Evolutionary conservation across 2,797 vertebrate genomes (phyloP).

Genomic region (Pipistrellus nathusii): DNA sequence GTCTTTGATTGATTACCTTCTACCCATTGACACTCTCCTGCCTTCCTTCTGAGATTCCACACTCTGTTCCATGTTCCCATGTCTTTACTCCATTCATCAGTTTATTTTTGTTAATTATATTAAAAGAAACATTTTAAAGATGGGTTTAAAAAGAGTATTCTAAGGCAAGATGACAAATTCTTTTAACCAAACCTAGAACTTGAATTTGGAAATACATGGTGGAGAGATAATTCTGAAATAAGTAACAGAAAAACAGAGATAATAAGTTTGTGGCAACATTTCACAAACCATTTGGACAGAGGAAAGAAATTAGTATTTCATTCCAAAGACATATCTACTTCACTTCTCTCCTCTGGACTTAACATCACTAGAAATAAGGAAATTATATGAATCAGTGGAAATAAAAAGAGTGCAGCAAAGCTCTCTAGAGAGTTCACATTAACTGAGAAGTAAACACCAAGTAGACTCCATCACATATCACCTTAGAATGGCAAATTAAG

Average conservation of each 20-base stretch:
- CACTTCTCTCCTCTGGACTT: background rate
- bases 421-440: background rate
- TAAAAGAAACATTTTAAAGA: slow-evolving; percentile 8
- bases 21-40: too few relatives aligned
- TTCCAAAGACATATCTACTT: background rate
- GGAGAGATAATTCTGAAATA: background rate
- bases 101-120: too few relatives aligned
- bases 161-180: background rate
- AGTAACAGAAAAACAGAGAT: background rate
- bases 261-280: background rate
- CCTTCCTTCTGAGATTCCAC: too few relatives aligned
- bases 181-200: background rate
- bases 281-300: background rate
- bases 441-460: background rate
- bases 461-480: background rate
- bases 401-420: background rate
- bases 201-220: background rate
- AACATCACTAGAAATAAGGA: background rate
- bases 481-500: background rate
- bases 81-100: too few relatives aligned
- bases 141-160: background rate
- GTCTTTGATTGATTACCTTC: too few relatives aligned
- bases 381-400: background rate
- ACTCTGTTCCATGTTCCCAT: too few relatives aligned
- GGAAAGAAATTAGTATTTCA: background rate